phyloP scores from a whole-genome alignment of 2,888 invertebrate genomes.

The Drosophila sordidula region DNA sequence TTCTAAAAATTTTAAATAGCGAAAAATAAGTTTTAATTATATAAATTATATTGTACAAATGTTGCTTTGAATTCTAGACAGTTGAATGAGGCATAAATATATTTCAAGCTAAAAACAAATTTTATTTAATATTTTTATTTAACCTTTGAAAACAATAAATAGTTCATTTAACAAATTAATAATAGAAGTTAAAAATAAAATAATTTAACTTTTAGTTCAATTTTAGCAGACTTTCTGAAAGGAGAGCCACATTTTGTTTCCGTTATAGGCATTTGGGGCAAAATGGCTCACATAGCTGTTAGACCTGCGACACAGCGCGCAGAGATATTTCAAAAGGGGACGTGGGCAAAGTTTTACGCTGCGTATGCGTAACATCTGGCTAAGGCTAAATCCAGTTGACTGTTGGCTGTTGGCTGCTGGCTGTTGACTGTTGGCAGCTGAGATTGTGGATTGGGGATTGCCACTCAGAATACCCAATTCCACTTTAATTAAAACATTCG shows the following conservation, averaged over 20 bases:
- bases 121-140: too few relatives aligned
- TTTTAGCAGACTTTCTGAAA: neutral
- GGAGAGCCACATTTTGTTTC: slow-evolving; percentile 15
- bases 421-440: slow-evolving; percentile 51
- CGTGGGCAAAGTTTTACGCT: slow-evolving; percentile 68
- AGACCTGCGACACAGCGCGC: slow-evolving; percentile 28
- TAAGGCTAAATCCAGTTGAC: slow-evolving; percentile 54
- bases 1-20: too few relatives aligned
- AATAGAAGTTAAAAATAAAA: neutral
- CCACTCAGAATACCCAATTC: slow-evolving; percentile 80
- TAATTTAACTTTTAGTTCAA: neutral
- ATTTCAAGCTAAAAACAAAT: too few relatives aligned
- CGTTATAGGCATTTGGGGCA: slow-evolving; percentile 4
- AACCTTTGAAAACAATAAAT: too few relatives aligned
- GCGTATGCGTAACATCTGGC: slow-evolving; percentile 80
- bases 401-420: slow-evolving; percentile 26
- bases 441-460: slow-evolving; percentile 52
- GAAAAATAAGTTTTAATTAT: too few relatives aligned
- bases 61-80: too few relatives aligned
- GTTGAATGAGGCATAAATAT: too few relatives aligned
- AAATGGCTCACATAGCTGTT: slow-evolving; percentile 32
- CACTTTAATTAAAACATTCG: slow-evolving; percentile 82
- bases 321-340: slow-evolving; percentile 12
- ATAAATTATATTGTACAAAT: too few relatives aligned
- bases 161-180: neutral